phyloP scores from a whole-genome alignment of 2,113 vertebrate genomes.

The Megaceryle maxima region DNA sequence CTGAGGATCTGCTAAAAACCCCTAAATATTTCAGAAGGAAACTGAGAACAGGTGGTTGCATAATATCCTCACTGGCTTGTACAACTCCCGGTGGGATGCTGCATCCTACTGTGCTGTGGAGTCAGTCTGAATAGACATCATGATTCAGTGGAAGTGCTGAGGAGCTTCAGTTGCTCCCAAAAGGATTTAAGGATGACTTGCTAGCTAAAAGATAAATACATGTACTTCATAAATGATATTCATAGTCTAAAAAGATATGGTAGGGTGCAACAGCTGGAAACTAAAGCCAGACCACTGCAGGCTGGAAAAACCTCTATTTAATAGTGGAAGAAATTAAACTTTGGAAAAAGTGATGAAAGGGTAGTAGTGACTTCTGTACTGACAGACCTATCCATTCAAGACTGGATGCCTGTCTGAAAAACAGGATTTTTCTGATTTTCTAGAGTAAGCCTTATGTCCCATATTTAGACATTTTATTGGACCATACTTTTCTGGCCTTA shows the following conservation, averaged over 20 bases:
- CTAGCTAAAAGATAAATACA: background rate
- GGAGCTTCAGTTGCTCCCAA: background rate
- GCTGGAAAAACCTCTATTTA: background rate
- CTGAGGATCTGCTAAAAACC: background rate
- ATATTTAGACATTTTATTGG: background rate
- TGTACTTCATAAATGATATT: background rate
- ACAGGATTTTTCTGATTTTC: background rate
- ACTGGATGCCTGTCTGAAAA: background rate
- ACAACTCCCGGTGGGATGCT: background rate
- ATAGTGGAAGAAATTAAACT: background rate
- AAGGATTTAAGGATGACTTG: background rate
- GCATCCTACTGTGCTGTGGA: background rate
- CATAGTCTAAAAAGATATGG: background rate
- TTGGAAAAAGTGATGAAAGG: slow-evolving; percentile 24
- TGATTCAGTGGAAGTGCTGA: background rate
- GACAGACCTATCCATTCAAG: background rate
- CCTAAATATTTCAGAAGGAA: background rate
- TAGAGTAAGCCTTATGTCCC: background rate
- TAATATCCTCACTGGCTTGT: background rate
- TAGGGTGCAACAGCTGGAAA: background rate
- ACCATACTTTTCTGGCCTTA: background rate
- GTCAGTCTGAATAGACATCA: background rate
- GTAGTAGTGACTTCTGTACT: background rate
- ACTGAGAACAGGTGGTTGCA: background rate
- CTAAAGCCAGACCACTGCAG: background rate